phyloP scores from a whole-genome alignment of 2,797 vertebrate genomes.

The Buphagus erythrorhynchus region DNA sequence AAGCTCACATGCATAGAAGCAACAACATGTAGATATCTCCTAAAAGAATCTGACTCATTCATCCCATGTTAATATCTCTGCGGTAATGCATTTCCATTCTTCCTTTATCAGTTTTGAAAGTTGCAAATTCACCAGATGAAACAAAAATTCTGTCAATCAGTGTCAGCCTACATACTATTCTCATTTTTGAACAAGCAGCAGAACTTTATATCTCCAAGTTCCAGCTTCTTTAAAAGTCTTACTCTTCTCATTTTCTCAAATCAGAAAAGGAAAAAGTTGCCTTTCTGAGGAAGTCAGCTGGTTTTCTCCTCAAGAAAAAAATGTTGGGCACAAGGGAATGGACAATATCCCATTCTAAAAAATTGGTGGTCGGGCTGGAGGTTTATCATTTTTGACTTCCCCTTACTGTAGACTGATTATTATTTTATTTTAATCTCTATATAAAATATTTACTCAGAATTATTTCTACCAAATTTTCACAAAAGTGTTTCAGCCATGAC shows the following conservation, averaged over 20 bases:
- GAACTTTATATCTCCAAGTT: not conserved
- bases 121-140: not conserved
- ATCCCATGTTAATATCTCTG: not conserved
- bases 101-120: not conserved
- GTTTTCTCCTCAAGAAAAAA: not conserved
- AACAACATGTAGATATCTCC: not conserved
- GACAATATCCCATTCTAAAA: not conserved
- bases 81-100: not conserved
- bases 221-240: not conserved
- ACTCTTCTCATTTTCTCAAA: not conserved
- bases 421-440: not conserved
- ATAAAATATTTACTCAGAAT: not conserved
- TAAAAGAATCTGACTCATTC: not conserved
- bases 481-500: not conserved
- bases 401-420: not conserved
- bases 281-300: not conserved
- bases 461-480: not conserved
- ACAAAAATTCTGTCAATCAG: not conserved
- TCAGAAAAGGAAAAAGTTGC: not conserved
- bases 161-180: not conserved
- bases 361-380: accelerated
- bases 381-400: not conserved
- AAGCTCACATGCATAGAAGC: not conserved
- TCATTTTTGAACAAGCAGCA: not conserved
- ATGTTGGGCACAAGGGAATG: not conserved